Evolutionary conservation across 1,140 invertebrate genomes (phyloP).

Genomic region (Drosophila sechellia): DNA sequence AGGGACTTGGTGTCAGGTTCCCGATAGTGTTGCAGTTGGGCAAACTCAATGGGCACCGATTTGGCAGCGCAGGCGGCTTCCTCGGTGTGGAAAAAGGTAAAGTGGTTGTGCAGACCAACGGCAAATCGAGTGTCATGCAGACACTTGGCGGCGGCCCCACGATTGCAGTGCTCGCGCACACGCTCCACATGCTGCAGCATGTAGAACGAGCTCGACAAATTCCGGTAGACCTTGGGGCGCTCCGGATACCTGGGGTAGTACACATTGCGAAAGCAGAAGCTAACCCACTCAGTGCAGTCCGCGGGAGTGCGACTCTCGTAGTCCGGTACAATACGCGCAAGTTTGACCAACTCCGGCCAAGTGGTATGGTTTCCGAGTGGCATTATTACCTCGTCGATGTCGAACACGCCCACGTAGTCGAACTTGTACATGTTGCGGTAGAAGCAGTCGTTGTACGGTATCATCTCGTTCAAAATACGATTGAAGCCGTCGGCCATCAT

Average conservation of each 20-base stretch:
- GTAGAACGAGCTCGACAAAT: constrained; percentile 68
- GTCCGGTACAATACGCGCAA: constrained; percentile 47
- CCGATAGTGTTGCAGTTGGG: constrained; percentile 70
- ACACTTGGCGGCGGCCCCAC: constrained; percentile 59
- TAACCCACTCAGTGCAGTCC: constrained; percentile 50
- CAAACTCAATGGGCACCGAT: constrained; percentile 58
- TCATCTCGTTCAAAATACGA: constrained; percentile 89
- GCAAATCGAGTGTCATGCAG: constrained; percentile 58
- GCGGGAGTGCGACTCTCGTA: constrained; percentile 9
- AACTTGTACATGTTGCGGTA: constrained; percentile 92
- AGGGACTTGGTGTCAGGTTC: constrained; percentile 62
- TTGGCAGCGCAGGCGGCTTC: constrained; percentile 47
- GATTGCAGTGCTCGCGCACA: constrained; percentile 52
- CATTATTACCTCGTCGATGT: constrained; percentile 94
- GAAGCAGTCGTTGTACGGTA: constrained; percentile 93
- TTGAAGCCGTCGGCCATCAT: constrained; percentile 53
- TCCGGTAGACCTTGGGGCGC: constrained; percentile 47
- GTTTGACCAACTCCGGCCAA: constrained; percentile 74
- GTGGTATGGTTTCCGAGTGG: constrained; percentile 85
- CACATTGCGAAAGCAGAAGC: constrained; percentile 70
- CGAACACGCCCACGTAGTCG: constrained; percentile 90
- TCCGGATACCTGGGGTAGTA: constrained; percentile 63
- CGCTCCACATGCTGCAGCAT: constrained; percentile 79
- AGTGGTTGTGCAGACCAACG: constrained; percentile 68
- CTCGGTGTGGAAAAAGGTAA: constrained; percentile 43